Conservation (phyloP, 2,113 vertebrate species). For the Macrotis lagotis region DNA sequence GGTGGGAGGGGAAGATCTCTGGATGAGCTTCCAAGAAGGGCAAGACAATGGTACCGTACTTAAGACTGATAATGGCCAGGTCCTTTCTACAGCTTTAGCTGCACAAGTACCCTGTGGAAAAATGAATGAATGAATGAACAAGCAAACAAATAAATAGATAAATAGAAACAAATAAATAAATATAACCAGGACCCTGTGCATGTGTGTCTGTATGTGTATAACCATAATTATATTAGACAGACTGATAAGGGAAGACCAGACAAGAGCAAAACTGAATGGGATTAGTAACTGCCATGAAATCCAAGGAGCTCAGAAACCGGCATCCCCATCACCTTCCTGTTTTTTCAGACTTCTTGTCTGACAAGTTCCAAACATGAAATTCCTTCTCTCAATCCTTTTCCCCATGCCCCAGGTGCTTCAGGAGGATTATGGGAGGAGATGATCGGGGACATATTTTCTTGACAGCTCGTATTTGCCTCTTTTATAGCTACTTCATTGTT, state of each 20-base stretch:
- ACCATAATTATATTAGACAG: background rate
- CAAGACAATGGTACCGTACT: conserved; percentile 90
- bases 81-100: conserved; percentile 93
- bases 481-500: background rate
- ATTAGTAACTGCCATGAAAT: background rate
- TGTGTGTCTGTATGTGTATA: background rate
- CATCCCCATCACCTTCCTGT: background rate
- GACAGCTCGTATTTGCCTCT: background rate
- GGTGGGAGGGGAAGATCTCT: conserved; percentile 81
- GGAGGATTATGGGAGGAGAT: background rate
- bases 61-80: conserved; percentile 88
- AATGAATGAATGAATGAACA: no score
- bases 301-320: background rate
- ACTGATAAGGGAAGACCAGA: background rate
- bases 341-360: background rate
- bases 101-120: no score
- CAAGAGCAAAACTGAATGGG: background rate
- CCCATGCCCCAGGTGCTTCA: background rate
- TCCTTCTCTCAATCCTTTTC: background rate
- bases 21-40: conserved; percentile 91
- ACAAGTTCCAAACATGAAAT: background rate
- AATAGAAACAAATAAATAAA: no score
- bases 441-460: background rate
- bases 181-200: no score
- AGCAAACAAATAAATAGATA: no score